phyloP scores from a whole-genome alignment of 2,113 vertebrate genomes.

The Limnothrissa miodon region DNA sequence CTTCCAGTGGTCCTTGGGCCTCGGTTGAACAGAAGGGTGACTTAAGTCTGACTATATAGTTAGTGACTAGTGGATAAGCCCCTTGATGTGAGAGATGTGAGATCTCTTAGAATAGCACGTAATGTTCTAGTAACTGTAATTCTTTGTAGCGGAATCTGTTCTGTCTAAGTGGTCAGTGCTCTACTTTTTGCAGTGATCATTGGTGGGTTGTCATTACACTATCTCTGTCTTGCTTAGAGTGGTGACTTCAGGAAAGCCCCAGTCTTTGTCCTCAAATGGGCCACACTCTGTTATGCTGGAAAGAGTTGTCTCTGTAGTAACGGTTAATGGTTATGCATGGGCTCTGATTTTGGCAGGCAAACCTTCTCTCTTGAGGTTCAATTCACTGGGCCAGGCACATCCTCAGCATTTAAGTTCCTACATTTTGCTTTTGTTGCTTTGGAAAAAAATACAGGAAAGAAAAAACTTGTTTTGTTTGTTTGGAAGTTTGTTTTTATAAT shows the following conservation, averaged over 20 bases:
- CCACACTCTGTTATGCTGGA: not conserved
- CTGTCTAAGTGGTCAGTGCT: not conserved
- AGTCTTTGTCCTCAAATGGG: not conserved
- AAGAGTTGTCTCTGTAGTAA: not conserved
- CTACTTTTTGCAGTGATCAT: not conserved
- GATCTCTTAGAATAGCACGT: not conserved
- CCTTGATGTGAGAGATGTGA: not conserved
- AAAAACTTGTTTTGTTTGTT: slow-evolving; percentile 46
- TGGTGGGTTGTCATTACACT: not conserved
- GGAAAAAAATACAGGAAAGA: slow-evolving; percentile 46
- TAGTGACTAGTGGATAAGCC: not conserved
- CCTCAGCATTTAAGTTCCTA: slow-evolving; percentile 23
- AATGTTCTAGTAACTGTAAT: not conserved
- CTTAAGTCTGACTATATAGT: not conserved
- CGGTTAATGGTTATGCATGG: slow-evolving; percentile 25
- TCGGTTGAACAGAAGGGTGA: not conserved
- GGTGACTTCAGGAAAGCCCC: not conserved
- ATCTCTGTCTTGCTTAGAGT: not conserved
- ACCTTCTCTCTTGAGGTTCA: slow-evolving; percentile 52
- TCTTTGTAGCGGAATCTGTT: not conserved
- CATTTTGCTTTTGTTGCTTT: slow-evolving; percentile 45
- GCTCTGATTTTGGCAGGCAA: slow-evolving; percentile 24
- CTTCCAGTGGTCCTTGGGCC: not conserved
- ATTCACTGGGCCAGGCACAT: slow-evolving; percentile 70
- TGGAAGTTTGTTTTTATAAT: slow-evolving; percentile 65